These are phyloP conservation scores for Rhabdomys dilectus DNA, from an alignment of 2,113 vertebrate genomes.

Conservation along the genomic window DNA sequence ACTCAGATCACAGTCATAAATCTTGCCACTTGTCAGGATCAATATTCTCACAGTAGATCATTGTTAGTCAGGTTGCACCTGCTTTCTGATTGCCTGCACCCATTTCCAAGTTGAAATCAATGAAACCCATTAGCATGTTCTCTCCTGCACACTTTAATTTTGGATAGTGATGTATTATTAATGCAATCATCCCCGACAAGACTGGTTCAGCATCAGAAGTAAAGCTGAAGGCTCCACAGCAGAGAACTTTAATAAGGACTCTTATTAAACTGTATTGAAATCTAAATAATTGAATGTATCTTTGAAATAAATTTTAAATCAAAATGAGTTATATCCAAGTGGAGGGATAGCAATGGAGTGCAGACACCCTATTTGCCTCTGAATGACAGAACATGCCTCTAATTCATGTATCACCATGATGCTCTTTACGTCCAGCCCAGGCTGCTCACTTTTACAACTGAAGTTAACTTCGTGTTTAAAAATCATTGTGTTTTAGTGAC, in stretches of 20 bases:
- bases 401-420: neutral
- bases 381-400: slow-evolving; percentile 60
- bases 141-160: slow-evolving; percentile 82
- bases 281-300: slow-evolving; percentile 79
- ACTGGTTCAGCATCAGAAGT: slow-evolving; percentile 60
- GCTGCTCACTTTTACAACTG: slow-evolving; percentile 21
- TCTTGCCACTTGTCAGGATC: slow-evolving; percentile 71
- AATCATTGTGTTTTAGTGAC: neutral
- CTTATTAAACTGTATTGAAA: slow-evolving; percentile 79
- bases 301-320: slow-evolving; percentile 73
- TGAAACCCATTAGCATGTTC: slow-evolving; percentile 85
- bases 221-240: slow-evolving; percentile 74
- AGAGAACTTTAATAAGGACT: slow-evolving; percentile 75
- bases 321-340: slow-evolving; percentile 53
- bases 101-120: slow-evolving; percentile 86
- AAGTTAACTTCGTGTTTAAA: neutral
- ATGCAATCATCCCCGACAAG: slow-evolving; percentile 85
- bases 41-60: slow-evolving; percentile 68
- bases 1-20: slow-evolving; percentile 68
- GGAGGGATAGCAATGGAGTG: slow-evolving; percentile 24
- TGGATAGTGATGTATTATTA: slow-evolving; percentile 87
- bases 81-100: slow-evolving; percentile 82
- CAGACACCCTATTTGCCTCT: slow-evolving; percentile 55
- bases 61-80: slow-evolving; percentile 82
- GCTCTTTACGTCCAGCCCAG: neutral